A percentile compares a stretch with the other conserved stretches of the same genome.
Evolutionary conservation across 1,140 invertebrate species (phyloP).

Genomic region (Macrocentrus cingulum): DNA sequence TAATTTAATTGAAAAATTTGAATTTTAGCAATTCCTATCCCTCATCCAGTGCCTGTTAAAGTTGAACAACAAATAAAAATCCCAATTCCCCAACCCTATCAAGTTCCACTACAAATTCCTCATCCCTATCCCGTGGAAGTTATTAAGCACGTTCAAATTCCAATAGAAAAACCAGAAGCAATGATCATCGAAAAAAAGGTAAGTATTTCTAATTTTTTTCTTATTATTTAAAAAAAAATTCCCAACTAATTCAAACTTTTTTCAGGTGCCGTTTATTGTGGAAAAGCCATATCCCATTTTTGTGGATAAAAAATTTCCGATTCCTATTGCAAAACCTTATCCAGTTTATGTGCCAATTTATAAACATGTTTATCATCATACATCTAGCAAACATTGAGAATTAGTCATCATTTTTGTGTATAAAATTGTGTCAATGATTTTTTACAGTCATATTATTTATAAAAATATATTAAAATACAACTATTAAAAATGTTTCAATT

Average conservation of each 20-base stretch:
- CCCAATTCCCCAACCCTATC: conserved; percentile 74
- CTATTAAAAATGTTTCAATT: too few relatives aligned
- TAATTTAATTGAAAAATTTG: too few relatives aligned
- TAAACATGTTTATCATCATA: conserved; percentile 77
- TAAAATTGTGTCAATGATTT: too few relatives aligned
- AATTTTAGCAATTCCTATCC: conserved; percentile 68
- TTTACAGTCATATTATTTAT: too few relatives aligned
- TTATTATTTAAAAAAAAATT: conserved; percentile 16
- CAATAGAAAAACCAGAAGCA: conserved; percentile 73
- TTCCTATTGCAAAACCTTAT: conserved; percentile 76
- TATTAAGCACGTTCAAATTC: conserved; percentile 66
- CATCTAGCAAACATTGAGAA: background rate
- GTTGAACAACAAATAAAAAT: conserved; percentile 74
- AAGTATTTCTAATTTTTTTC: conserved; percentile 30
- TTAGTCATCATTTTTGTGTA: background rate
- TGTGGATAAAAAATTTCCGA: conserved; percentile 75
- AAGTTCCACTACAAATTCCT: conserved; percentile 71
- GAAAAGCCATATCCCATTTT: conserved; percentile 78
- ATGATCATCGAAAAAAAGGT: conserved; percentile 71
- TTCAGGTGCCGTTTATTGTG: conserved; percentile 72
- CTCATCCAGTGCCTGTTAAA: conserved; percentile 72
- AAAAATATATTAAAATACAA: too few relatives aligned
- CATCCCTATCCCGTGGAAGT: conserved; percentile 74
- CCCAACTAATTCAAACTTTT: background rate
- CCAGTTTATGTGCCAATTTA: conserved; percentile 79